These are phyloP conservation scores for Helobdella robusta DNA, from an alignment of 2,888 invertebrate species.

Conservation along the genomic window DNA sequence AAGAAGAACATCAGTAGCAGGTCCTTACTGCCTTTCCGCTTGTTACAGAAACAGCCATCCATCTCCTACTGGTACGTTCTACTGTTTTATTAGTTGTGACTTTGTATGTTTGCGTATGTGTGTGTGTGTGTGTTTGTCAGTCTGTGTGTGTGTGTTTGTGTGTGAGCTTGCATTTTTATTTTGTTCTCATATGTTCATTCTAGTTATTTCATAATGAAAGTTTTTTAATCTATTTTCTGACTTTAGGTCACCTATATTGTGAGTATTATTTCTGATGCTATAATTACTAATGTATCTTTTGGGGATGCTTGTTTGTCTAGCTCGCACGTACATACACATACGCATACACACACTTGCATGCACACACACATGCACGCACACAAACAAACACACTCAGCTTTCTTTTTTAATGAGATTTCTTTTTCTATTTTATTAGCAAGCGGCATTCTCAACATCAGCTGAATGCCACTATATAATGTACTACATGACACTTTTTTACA, in stretches of 20 bases:
- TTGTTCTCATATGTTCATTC: too few relatives aligned
- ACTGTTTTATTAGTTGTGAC: not conserved
- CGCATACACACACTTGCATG: slow-evolving; percentile 1
- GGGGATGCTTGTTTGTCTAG: too few relatives aligned
- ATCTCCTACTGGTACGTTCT: slow-evolving; percentile 46
- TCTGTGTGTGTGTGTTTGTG: slow-evolving; percentile 10
- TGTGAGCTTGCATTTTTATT: slow-evolving; percentile 8
- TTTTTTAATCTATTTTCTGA: too few relatives aligned
- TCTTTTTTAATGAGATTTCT: too few relatives aligned
- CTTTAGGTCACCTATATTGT: too few relatives aligned
- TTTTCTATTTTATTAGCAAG: too few relatives aligned
- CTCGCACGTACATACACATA: slow-evolving; percentile 9
- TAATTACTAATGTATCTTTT: too few relatives aligned
- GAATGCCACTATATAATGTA: too few relatives aligned
- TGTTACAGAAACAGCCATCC: slow-evolving; percentile 50
- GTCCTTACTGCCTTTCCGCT: slow-evolving; percentile 50
- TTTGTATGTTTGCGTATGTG: not conserved
- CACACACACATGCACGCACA: slow-evolving; percentile 11
- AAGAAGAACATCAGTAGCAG: slow-evolving; percentile 50
- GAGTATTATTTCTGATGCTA: too few relatives aligned
- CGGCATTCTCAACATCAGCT: too few relatives aligned
- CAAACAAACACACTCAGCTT: slow-evolving; percentile 14
- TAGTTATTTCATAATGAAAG: too few relatives aligned
- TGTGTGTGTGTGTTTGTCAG: not conserved
- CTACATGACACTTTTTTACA: too few relatives aligned